A percentile compares a stretch with the other conserved stretches of the same genome.
These are phyloP conservation scores for Argentina silus DNA, from an alignment of 2,797 vertebrate genomes.

Conservation along the genomic window DNA sequence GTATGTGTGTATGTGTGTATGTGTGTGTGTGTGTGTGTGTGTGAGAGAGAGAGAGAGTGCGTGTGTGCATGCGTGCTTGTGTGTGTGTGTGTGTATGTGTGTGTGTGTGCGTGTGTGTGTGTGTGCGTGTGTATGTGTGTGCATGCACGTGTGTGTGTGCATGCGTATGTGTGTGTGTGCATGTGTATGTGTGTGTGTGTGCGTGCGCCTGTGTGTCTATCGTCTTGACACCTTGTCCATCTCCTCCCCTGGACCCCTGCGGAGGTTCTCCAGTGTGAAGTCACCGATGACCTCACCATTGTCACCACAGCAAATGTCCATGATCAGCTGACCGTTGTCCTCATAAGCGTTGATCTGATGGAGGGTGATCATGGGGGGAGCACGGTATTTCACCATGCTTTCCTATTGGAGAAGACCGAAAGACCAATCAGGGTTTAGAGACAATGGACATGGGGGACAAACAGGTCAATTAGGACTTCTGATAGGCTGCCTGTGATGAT, in stretches of 20 bases:
- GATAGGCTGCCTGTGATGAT: background rate
- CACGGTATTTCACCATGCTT: slow-evolving; percentile 77
- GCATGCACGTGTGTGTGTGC: too few species aligned
- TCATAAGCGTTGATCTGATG: slow-evolving; percentile 96
- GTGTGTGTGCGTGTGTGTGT: background rate
- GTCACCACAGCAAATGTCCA: slow-evolving; percentile 91
- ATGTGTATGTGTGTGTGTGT: background rate
- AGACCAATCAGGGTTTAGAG: background rate
- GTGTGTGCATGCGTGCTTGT: background rate
- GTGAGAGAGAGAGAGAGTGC: too few species aligned
- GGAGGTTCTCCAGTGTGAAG: slow-evolving; percentile 86
- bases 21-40: background rate
- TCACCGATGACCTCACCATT: slow-evolving; percentile 77
- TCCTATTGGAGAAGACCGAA: slow-evolving; percentile 61
- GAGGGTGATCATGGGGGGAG: slow-evolving; percentile 80
- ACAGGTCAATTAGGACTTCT: background rate
- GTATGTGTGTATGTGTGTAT: too few species aligned
- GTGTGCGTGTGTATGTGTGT: background rate
- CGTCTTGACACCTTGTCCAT: slow-evolving; percentile 68
- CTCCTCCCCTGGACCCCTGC: slow-evolving; percentile 73
- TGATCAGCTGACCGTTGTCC: slow-evolving; percentile 84
- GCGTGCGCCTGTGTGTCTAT: background rate
- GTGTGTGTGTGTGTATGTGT: too few species aligned
- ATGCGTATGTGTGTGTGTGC: background rate
- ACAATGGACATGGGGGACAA: background rate